These are phyloP conservation scores for Plectropomus leopardus DNA, from an alignment of 2,113 vertebrate genomes.

Conservation along the genomic window DNA sequence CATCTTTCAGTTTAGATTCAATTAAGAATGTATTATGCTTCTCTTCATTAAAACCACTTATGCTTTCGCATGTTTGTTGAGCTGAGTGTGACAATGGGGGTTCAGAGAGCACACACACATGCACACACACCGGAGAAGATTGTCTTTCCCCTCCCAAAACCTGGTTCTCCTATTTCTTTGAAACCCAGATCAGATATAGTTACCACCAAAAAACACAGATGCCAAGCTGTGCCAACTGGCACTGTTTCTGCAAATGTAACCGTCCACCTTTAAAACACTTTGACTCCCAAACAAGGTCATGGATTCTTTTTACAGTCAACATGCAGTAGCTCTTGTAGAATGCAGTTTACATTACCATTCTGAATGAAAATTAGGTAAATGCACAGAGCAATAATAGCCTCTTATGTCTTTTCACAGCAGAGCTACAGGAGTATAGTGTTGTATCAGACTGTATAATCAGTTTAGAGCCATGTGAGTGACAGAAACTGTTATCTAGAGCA, in stretches of 20 bases:
- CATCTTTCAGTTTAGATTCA: background rate
- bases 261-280: conserved; percentile 41
- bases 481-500: conserved; percentile 22
- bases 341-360: background rate
- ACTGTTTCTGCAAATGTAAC: conserved; percentile 50
- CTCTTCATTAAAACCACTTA: conserved; percentile 11
- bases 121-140: conserved; percentile 43
- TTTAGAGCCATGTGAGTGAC: conserved; percentile 30
- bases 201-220: conserved; percentile 61
- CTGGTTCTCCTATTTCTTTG: conserved; percentile 54
- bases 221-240: conserved; percentile 62
- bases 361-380: background rate
- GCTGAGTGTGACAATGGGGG: conserved; percentile 1
- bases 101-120: conserved; percentile 4
- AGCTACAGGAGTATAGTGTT: background rate
- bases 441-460: conserved; percentile 15
- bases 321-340: background rate
- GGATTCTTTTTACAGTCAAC: conserved; percentile 26
- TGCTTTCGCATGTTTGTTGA: conserved; percentile 12
- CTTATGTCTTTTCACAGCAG: background rate
- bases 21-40: background rate
- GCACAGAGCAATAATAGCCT: background rate
- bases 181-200: conserved; percentile 62
- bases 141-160: conserved; percentile 66
- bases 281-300: conserved; percentile 58